A percentile compares a stretch with the other conserved stretches of the same genome.
These are phyloP conservation scores for Adelphocoris suturalis DNA, from an alignment of 2,888 invertebrate genomes.

Conservation along the genomic window DNA sequence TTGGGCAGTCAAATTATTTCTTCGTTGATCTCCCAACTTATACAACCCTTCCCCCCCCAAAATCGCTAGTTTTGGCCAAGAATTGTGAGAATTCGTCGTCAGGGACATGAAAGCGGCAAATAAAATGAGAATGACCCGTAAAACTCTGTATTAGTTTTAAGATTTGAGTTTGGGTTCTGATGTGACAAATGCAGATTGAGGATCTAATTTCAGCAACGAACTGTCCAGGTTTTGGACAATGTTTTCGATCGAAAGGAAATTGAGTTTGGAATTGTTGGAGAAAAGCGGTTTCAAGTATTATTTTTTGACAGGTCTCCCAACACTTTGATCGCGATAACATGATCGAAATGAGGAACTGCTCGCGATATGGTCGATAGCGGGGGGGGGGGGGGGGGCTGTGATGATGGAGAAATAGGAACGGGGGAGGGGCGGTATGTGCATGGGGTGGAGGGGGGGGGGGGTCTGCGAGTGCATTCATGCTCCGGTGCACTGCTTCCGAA, in stretches of 20 bases:
- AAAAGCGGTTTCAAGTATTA: background rate
- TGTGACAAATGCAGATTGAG: background rate
- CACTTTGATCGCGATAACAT: constrained; percentile 55
- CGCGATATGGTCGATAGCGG: background rate
- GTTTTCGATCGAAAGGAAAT: constrained; percentile 24
- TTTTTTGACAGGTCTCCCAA: constrained; percentile 43
- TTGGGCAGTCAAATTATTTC: too few relatives aligned
- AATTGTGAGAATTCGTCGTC: too few relatives aligned
- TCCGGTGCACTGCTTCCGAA: constrained; percentile 40
- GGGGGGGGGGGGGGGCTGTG: background rate
- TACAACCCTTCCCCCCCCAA: too few relatives aligned
- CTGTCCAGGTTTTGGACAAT: background rate
- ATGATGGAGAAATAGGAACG: too few relatives aligned
- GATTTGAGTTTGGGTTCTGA: too few relatives aligned
- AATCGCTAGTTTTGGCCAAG: too few relatives aligned
- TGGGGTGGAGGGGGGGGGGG: constrained; percentile 44
- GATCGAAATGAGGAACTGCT: constrained; percentile 36
- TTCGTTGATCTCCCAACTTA: too few relatives aligned
- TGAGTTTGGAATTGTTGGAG: constrained; percentile 20
- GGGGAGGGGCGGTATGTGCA: constrained; percentile 42
- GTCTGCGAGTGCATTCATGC: constrained; percentile 53
- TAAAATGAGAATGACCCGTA: too few relatives aligned
- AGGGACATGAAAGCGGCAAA: too few relatives aligned
- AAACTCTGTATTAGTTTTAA: too few relatives aligned
- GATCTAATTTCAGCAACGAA: constrained; percentile 12